phyloP scores from a whole-genome alignment of 2,113 vertebrate species.

The Chloroceryle aenea region DNA sequence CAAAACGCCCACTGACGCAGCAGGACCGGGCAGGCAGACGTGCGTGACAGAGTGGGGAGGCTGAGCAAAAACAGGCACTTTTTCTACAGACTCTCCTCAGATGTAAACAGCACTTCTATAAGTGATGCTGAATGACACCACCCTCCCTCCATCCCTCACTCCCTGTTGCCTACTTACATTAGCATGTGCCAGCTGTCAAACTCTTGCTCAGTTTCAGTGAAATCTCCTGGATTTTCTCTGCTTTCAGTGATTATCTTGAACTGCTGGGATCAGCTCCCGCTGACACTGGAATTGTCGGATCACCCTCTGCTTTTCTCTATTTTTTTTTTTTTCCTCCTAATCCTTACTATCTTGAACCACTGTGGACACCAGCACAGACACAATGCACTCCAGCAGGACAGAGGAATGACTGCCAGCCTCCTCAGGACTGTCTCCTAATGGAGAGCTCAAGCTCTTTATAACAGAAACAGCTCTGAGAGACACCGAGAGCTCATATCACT shows the following conservation, averaged over 20 bases:
- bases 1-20: fast-evolving
- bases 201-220: neutral
- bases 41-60: neutral
- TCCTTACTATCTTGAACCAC: neutral
- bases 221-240: constrained; percentile 30
- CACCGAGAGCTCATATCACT: neutral
- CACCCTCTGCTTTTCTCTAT: neutral
- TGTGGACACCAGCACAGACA: neutral
- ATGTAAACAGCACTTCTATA: neutral
- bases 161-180: constrained; percentile 47
- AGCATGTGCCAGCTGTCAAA: constrained; percentile 40
- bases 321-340: neutral
- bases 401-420: neutral
- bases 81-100: neutral
- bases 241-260: neutral
- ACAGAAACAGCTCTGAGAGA: neutral
- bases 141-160: neutral
- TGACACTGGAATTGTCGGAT: neutral
- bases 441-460: neutral
- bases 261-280: neutral
- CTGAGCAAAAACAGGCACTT: neutral
- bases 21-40: neutral
- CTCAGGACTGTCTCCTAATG: neutral
- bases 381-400: neutral
- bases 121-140: neutral